Evolutionary conservation across 2,797 vertebrate genomes (phyloP), one percentile per base, ranked within the genome.

Genomic region (Sarcophilus harrisii): DNA sequence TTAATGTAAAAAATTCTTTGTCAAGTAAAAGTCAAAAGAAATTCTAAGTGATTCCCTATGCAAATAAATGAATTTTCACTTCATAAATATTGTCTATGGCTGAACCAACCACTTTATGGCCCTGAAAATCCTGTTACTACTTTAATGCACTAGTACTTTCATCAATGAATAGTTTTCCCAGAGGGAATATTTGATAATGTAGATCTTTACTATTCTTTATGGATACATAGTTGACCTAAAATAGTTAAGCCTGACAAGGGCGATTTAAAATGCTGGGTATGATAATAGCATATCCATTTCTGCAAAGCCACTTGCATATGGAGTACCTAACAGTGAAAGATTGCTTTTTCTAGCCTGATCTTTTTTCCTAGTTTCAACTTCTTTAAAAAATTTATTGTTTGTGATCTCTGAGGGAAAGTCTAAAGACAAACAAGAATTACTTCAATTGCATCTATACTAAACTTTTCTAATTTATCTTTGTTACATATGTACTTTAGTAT

Each of bases 111-210:
- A 98, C 97, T 98, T 98, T 98, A 97, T 98, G 98, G 98, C 96
- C 98, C 98, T 97, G 97, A 98, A 98, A 97, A 98, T 98, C 98
- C 94, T 98, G 98, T 98, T 98, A 96, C 97, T 98, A 98, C 96
- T 98, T 87, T 98, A 98, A 98, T 95, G 97, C 97, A 97, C 94
- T 96, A 81, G 96, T 96, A 97, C 97, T 98, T 98, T 98, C 98
- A 98, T 98, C 98, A 98, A 98, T 98, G 98, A 97, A 96, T 97
- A 97, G 93, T 96, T 97, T 98, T 98, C 98, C 98, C 98, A 92
- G 96, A 98, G 96, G 98, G 97, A 95, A 58, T 5, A 0, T 49
- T 73, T 95, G 89, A 49, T 92, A 97, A 97, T 57, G 96, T 58
- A 98, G 97, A 5, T 95, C 93, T 95, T 96, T 93, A 97, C 96